Base-by-base conservation (phyloP, 2,113 vertebrate genomes). In the Corythornis vintsioides region DNA sequence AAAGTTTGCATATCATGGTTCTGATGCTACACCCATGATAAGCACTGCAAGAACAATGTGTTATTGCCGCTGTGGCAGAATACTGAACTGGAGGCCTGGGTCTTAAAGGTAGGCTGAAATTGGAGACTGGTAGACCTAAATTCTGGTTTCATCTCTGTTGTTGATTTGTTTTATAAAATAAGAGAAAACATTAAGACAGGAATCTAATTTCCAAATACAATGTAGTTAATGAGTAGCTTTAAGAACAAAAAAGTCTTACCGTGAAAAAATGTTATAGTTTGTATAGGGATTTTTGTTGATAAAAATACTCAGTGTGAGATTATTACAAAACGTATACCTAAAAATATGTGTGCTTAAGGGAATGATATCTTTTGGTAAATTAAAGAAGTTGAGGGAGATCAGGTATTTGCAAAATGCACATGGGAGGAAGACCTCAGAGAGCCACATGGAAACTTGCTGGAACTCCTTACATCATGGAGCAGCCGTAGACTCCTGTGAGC, bases 21-120 rank as follows among this genome's bases (percentile, higher is more conserved):
- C 28, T 56, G 48, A 20, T 70, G 31, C 38, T 66, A 12, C 8
- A 66, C 3, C 4, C 15, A 18, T 0, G 1, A 6, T 77, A 38
- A 70, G 47, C 22, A 13, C 45, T 14, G 2, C 31, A 57, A 73
- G 31, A 13, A 22, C 0, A 0, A 33, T 66, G 14, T 33, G 6
- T 60, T 48, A 29, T 8, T 82, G 70, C n/a, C 15, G 11, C 24
- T 1, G 7, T 55, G 42, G 20, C 56, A 73, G 50, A 59, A 20
- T 60, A 48, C 1, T 1, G 3, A 6, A 56, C 18, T 28, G 47
- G 38, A 74, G 18, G 15, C 12, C 17, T 29, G 29, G 6, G 10
- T 42, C 59, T 22, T 14, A 10, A 18, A 15, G 2, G 2, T 47
- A 35, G 8, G 6, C 24, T 79, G 52, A 20, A 87, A 82, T 16